phyloP scores from a whole-genome alignment of 2,113 vertebrate genomes.

The Coreoperca whiteheadi region DNA sequence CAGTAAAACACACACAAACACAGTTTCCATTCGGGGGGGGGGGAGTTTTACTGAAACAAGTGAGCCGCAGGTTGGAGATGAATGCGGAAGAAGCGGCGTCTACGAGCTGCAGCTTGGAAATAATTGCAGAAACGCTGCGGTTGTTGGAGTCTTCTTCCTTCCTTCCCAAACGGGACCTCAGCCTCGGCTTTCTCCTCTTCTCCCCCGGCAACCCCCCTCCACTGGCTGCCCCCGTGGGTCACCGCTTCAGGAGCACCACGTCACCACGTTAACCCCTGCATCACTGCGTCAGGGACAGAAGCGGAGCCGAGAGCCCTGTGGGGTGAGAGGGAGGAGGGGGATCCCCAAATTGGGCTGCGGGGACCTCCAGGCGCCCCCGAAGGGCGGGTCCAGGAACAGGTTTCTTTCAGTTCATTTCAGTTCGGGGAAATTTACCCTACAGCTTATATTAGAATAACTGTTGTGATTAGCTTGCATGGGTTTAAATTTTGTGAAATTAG shows the following conservation, averaged over 20 bases:
- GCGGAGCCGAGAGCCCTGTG: slow-evolving; percentile 15
- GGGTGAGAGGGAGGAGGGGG: slow-evolving; percentile 12
- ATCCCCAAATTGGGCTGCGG: slow-evolving; percentile 24
- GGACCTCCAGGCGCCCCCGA: slow-evolving; percentile 50
- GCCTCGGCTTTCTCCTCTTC: slow-evolving; percentile 64
- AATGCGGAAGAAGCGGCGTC: slow-evolving; percentile 42
- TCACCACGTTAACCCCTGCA: slow-evolving; percentile 83
- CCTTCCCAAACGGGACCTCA: slow-evolving; percentile 63
- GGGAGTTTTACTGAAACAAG: slow-evolving; percentile 67
- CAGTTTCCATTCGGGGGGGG: slow-evolving; percentile 48
- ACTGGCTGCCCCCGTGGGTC: slow-evolving; percentile 78
- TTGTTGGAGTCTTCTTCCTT: slow-evolving; percentile 40
- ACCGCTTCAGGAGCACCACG: slow-evolving; percentile 81
- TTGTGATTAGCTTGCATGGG: slow-evolving; percentile 36
- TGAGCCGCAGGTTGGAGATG: slow-evolving; percentile 49
- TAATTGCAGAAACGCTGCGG: slow-evolving; percentile 31
- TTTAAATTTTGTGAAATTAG: neutral
- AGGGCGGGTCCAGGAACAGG: no score
- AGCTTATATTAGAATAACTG: slow-evolving; percentile 39
- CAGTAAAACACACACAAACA: slow-evolving; percentile 34
- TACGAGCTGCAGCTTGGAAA: slow-evolving; percentile 47
- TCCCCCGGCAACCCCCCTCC: slow-evolving; percentile 70
- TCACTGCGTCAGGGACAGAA: slow-evolving; percentile 41
- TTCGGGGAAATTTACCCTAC: slow-evolving; percentile 41
- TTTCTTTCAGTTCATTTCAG: slow-evolving; percentile 61